Percentiles rank a stretch among this genome's conserved stretches.
These are phyloP conservation scores for Erannis defoliaria DNA, from an alignment of 2,888 invertebrate species.

Conservation along the genomic window DNA sequence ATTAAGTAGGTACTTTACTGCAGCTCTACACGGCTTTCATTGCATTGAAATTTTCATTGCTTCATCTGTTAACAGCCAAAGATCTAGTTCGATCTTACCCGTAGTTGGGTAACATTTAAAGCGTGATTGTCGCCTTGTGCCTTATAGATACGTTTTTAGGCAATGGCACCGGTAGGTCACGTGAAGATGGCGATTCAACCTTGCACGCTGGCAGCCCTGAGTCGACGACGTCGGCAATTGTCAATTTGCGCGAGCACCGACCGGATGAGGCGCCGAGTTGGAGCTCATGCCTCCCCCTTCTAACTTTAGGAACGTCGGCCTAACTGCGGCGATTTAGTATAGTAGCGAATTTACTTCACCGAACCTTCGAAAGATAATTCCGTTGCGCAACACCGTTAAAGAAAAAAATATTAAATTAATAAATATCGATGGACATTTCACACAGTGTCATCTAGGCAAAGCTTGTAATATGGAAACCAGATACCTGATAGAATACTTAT, in stretches of 20 bases:
- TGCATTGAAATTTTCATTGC: background rate
- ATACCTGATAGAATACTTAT: no score
- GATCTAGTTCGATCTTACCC: no score
- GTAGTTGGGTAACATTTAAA: background rate
- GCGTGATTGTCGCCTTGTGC: slow-evolving; percentile 11
- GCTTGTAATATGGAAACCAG: no score
- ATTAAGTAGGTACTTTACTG: no score
- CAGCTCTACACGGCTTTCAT: background rate
- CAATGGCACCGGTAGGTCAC: slow-evolving; percentile 58
- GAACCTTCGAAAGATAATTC: slow-evolving; percentile 38
- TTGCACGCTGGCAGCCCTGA: slow-evolving; percentile 73
- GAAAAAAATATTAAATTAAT: no score
- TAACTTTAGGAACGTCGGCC: slow-evolving; percentile 70
- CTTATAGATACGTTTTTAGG: slow-evolving; percentile 46
- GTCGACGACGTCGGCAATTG: slow-evolving; percentile 72
- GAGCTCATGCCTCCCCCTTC: slow-evolving; percentile 77
- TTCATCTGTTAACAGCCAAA: no score
- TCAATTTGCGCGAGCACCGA: slow-evolving; percentile 78
- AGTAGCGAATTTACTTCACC: slow-evolving; percentile 60
- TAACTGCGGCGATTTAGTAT: slow-evolving; percentile 61
- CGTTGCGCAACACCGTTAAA: slow-evolving; percentile 14
- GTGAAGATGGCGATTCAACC: slow-evolving; percentile 64
- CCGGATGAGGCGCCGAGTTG: slow-evolving; percentile 81
- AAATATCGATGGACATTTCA: no score
- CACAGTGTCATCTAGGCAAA: no score